Evolutionary conservation across 2,113 vertebrate species (phyloP), one percentile per base, ranked within the genome.

Genomic region (Scytalopus superciliaris): DNA sequence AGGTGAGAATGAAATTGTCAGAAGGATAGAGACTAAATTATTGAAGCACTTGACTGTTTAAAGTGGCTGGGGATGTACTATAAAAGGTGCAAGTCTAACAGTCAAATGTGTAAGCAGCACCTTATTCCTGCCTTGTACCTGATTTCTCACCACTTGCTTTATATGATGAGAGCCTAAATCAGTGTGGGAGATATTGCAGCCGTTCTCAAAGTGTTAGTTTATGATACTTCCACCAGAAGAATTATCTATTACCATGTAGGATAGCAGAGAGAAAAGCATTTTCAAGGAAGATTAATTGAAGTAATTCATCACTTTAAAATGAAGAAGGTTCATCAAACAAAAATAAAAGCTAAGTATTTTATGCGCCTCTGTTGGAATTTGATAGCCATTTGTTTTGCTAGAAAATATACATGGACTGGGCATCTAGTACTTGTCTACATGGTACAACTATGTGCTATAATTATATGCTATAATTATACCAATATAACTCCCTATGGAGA

Each of bases 1-100:
- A 97, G 95, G 97, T 96, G 78, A 97, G 97, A 98, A 98, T 95
- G 96, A 96, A 96, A 97, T 97, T 94, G 96, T 98, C 96, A 77
- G 81, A 97, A 97, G 89, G 95, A 90, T 42, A 64, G 96, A 95
- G 95, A 96, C 93, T 93, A 94, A 94, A 90, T 96, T 95, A 87
- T 91, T 96, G 92, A 93, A 85, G 91, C 53, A 59, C 84, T 95
- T 80, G 67, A 84, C 76, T 91, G 87, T 92, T 96, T 94, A 87
- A 97, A 79, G 94, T 96, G 94, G 86, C 94, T 94, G 90, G 60
- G 52, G 93, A 69, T 68, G 67, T 93, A 73, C 96, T 85, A 8
- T 87, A 22, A 60, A 84, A 97, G 96, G 98, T 97, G 95, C 12
- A 95, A 97, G 96, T 89, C 39, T 82, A 93, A 96, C 95, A 97